Evolutionary conservation across 2,113 vertebrate species (phyloP), one percentile per base, ranked within the genome.

Genomic region (Varanus salvator): DNA sequence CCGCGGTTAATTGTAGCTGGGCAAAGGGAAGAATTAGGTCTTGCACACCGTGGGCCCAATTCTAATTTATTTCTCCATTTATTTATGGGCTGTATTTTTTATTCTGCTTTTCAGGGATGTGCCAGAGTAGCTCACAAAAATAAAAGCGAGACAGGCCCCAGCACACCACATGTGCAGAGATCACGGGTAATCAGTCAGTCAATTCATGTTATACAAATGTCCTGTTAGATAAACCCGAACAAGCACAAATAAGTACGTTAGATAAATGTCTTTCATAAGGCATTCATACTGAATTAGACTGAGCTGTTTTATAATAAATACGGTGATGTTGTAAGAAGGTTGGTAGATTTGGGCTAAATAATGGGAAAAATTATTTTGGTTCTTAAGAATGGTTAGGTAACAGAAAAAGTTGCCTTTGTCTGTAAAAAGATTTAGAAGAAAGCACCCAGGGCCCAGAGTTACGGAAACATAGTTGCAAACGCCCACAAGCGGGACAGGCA

Each of bases 181-280:
- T 54, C 29, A 29, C 17, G 50, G 19, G 29, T 57, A 31, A 57
- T 14, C 34, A 12, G 4, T 68, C 27, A 12, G 44, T 84, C 57
- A 44, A 81, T 14, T 83, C 81, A 64, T 38, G 80, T 34, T 34
- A 82, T 66, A 34, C 34, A 83, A 25, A 81, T 81, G 29, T 71
- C 31, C 48, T 3, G 34, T 68, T 84, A 68, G 64, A 84, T 68
- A 84, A 84, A 84, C 74, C 34, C 38, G 21, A 15, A 38, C 44
- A 19, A 77, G 21, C 44, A 38, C 75, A 44, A 44, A 48, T 84
- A 84, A 68, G 60, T 68, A 29, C 1, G 64, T 84, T 68, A 64
- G 64, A 68, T 84, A 84, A 84, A 84, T 31, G 8, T 68, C 60
- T 84, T 84, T 68, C 82, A 14, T 84, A 84, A 84, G 60, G 19